Base-by-base conservation (phyloP, 2,888 invertebrate species). In the Protodeltote pygarga region DNA sequence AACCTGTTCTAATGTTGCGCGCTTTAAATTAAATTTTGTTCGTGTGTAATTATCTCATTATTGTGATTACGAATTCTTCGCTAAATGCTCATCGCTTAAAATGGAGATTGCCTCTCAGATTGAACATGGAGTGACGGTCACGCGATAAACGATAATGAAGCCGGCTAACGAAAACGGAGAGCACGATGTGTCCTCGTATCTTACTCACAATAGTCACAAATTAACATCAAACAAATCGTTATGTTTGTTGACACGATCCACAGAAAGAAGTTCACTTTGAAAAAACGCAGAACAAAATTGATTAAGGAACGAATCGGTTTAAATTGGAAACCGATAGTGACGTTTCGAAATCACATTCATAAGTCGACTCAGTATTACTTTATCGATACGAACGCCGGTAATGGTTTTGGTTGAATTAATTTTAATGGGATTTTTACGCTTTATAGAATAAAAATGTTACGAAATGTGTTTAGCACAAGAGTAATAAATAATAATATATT, bases 1-100 rank as follows among this genome's bases (percentile, higher is more conserved):
- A 92, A 92, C 92, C 92, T 87, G 92, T 92, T 92, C 91, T 92
- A 92, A 92, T 92, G 89, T 89, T 88, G 89, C 83, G 88, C 88
- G 89, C 86, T 88, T 92, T 91, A 90, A 92, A 92, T 92, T 92
- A 90, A 92, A 91, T 92, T 92, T 91, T 88, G 89, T 91, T 85
- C 87, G 86, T 88, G 89, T 91, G 89, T 92, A 92, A 92, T 92
- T 92, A 92, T 91, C 91, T 91, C 89, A 92, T 91, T 92, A 92
- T 90, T 88, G 89, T 89, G 84, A 92, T 91, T 92, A 90, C 88
- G 87, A 89, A 90, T 89, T 87, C 89, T 80, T 80, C 79, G 87
- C 87, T 90, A 90, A 92, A 91, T 90, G 86, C 84, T 87, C 85
- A 81, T 83, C 83, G 82, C 83, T 85, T 79, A 80, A 85, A 87